Evolutionary conservation across 2,113 vertebrate species (phyloP), one percentile per base, ranked within the genome.

Genomic region (Epinephelus fuscoguttatus): DNA sequence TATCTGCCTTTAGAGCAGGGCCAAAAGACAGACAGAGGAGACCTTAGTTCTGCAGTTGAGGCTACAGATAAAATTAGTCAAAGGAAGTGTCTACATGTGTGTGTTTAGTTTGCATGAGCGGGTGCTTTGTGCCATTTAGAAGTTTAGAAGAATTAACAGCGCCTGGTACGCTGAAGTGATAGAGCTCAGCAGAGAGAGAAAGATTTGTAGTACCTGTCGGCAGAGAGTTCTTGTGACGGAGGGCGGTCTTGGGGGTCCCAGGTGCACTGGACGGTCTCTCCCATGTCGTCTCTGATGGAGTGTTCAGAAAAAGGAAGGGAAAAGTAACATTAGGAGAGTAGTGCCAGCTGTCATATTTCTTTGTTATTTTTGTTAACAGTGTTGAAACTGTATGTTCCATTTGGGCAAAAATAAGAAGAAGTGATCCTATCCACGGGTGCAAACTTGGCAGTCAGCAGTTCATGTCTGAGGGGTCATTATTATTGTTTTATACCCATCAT

Each of bases 271-370:
- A 96, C 2, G 98, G 98, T 63, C 96, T 95, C 89, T 99, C 98
- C 98, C 98, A 99, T 78, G 98, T 99, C 0, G 98, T 99, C 92
- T 99, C 98, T 99, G 92, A 80, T 61, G 67, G 45, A 89, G 64
- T 2, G 33, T 56, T 27, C 1, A 49, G 30, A 21, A 75, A 2
- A 68, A 66, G 37, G 27, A 17, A 17, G 21, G 10, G 67, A 23
- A 12, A 40, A 52, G 7, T 11, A 45, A 19, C 37, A 50, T 84
- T 78, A 88, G 30, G 6, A 64, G 52, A 71, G 15, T 12, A 30
- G 37, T 11, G 42, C 2, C 23, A 40, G 53, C 52, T 74, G 47
- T 55, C 14, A 64, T 25, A 27, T 62, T 70, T 0, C 25, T 37
- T 18, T 67, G 49, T n/a, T 23, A 45, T 18, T 19, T 40, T 23